Evolutionary conservation across 2,797 vertebrate genomes (phyloP), one percentile per base, ranked within the genome.

Genomic region (Ataeniobius toweri): DNA sequence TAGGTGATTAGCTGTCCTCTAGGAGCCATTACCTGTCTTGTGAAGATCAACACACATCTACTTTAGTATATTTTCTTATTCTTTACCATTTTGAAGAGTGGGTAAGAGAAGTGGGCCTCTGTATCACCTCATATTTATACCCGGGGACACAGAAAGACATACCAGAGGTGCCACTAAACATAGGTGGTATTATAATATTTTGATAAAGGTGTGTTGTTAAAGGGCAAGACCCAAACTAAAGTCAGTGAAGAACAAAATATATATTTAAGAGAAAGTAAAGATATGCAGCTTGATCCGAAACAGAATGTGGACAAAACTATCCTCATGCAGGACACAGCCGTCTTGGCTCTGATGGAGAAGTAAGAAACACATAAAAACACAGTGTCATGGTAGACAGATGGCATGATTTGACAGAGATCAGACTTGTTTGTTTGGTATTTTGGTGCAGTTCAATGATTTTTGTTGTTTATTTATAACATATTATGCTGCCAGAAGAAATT

Each of bases 311-410:
- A 7, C 76, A 80, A 46, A 74, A 39, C 14, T 55, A 48, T 87
- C 84, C 58, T 80, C 36, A 69, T 46, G 36, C 73, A 84, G 78
- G 75, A 70, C 73, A 73, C 76, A 55, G 73, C 72, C n/a, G 72
- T 71, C 76, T 85, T 84, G 74, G 79, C 67, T 55, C 70, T 82
- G 85, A 88, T 39, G 76, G 83, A 85, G 83, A 76, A 78, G 82
- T n/a, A 83, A 85, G 83, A 80, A 73, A 73, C 75, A 74, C 65
- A 44, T 75, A 72, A 81, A 85, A 79, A 80, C 81, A 79, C 75
- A 67, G 68, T 46, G 83, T 85, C 81, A 59, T 84, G 78, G 83
- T 18, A 78, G 89, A 90, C 91, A 92, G 91, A 90, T 93, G 92
- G 88, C 63, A 6, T 69, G 83, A 86, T 91, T 83, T 86, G 82